phyloP scores from a whole-genome alignment of 2,888 invertebrate genomes.

The Eustalomyia histrio region DNA sequence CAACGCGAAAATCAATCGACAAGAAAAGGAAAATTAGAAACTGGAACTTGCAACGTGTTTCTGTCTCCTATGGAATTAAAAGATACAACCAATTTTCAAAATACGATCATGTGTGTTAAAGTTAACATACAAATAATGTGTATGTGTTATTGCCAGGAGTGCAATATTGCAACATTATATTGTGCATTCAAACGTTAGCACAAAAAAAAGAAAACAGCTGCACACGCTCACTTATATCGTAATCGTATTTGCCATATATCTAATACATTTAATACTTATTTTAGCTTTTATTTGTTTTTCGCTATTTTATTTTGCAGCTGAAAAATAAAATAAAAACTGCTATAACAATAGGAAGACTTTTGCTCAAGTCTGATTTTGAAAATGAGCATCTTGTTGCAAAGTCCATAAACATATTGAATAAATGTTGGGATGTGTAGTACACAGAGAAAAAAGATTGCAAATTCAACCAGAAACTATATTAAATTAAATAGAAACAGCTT shows the following conservation, averaged over 20 bases:
- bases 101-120: background rate
- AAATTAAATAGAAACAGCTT: no score
- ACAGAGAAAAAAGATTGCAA: no score
- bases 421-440: constrained; percentile 13
- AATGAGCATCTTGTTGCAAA: constrained; percentile 29
- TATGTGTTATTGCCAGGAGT: constrained; percentile 20
- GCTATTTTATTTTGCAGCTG: constrained; percentile 1
- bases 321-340: background rate
- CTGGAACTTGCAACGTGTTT: background rate
- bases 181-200: constrained; percentile 14
- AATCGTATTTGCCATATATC: constrained; percentile 6
- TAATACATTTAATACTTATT: constrained; percentile 1
- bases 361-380: constrained; percentile 13
- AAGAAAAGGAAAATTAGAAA: constrained; percentile 20
- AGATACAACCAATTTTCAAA: background rate
- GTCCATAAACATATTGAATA: constrained; percentile 12
- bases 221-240: constrained; percentile 3
- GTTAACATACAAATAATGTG: background rate
- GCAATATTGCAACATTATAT: constrained; percentile 33
- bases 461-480: no score
- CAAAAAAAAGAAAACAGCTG: constrained; percentile 37
- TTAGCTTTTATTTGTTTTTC: background rate
- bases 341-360: constrained; percentile 6
- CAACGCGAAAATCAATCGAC: constrained; percentile 3
- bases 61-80: background rate